Conservation (phyloP, 2,113 vertebrate species). For the Macaca nemestrina region DNA sequence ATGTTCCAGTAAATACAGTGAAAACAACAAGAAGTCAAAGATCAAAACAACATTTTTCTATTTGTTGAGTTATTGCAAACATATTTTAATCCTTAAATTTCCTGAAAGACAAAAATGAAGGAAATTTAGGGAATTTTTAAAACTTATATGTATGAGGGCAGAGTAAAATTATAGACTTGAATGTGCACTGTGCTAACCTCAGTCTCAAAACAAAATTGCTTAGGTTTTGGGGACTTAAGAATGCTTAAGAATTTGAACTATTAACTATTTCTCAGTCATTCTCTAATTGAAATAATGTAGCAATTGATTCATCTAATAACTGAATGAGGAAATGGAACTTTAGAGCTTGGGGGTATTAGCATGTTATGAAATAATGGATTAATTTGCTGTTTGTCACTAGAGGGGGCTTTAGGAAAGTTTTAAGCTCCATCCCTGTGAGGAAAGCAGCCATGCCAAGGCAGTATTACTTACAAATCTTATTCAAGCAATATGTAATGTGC, state of each 20-base stretch:
- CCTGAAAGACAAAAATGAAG: slow-evolving; percentile 20
- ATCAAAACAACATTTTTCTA: neutral
- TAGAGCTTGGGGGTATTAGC: neutral
- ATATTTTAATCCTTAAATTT: slow-evolving; percentile 25
- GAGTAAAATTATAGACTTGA: neutral
- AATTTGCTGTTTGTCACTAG: slow-evolving; percentile 61
- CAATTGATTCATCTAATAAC: neutral
- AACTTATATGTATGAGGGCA: neutral
- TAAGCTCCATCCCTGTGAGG: neutral
- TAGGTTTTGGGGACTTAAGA: neutral
- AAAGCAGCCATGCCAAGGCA: neutral
- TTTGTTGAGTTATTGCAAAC: neutral
- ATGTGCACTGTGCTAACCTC: neutral
- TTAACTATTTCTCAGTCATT: neutral
- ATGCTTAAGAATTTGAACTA: neutral
- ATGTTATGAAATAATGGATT: neutral
- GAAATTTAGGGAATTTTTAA: neutral
- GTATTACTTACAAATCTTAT: neutral
- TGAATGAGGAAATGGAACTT: neutral
- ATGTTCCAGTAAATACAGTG: neutral
- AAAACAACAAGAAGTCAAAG: slow-evolving; percentile 12
- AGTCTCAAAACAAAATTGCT: neutral
- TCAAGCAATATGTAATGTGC: neutral
- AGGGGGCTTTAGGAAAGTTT: slow-evolving; percentile 58
- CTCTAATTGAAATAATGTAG: neutral